Base-by-base conservation (phyloP, 2,113 vertebrate genomes). In the Sorex araneus region DNA sequence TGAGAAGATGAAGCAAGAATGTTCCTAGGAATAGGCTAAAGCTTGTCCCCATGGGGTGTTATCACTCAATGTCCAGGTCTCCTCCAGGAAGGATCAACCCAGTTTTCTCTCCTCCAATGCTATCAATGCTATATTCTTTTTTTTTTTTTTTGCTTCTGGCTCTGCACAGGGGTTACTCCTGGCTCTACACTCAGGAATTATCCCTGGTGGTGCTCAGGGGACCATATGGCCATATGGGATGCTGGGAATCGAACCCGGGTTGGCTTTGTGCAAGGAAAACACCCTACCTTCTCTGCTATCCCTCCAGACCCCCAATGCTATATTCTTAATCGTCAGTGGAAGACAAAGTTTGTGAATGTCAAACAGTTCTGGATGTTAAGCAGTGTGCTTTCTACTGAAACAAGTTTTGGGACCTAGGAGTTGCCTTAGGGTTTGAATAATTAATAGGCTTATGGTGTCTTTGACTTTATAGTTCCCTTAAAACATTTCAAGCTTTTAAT, bases 381-480 rank as follows among this genome's bases (percentile, higher is more conserved):
- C n/a, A 84, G 64, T 16, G 2, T 2, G 12, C 27, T 47, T 87
- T 8, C 47, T 87, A 10, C 40, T 85, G 45, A 34, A 85, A 5
- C 18, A 70, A 90, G 6, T 79, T 71, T 28, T 76, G 4, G 40
- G 4, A 5, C 16, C 64, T 13, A 0, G 83, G 66, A 76, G 54
- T 79, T 92, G 32, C 57, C 57, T 69, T 82, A 34, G n/a, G 25
- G n/a, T 0, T 76, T 81, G 30, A 79, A 27, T 64, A 78, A 93
- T 67, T 80, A n/a, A 10, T 73, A 64, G 36, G 19, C 25, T 88
- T 86, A 57, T 18, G 5, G 32, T 73, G 76, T 81, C 70, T 93
- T 84, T 71, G 64, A 32, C 36, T 73, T 89, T 95, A n/a, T 18
- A 73, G 18, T 91, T 92, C 50, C 13, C 57, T 92, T 78, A 60